phyloP scores from a whole-genome alignment of 2,113 vertebrate genomes.

The Helogale parvula region DNA sequence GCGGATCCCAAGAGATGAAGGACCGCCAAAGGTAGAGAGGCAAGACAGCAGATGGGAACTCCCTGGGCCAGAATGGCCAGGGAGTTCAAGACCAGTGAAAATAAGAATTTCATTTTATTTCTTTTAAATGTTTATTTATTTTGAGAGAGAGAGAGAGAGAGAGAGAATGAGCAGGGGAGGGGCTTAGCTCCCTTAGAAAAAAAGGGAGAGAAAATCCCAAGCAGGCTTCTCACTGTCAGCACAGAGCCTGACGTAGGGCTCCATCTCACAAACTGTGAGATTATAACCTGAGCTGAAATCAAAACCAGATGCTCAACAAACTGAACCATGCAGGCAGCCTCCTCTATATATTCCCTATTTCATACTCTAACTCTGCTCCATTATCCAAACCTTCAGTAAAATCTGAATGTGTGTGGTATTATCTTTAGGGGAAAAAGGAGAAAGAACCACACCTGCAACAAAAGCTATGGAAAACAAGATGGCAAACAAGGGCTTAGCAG shows the following conservation, averaged over 20 bases:
- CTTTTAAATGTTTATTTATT: too few species aligned
- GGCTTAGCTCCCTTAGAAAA: too few species aligned
- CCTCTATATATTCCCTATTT: neutral
- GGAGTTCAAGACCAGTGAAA: neutral
- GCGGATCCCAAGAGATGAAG: neutral
- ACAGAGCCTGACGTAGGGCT: too few species aligned
- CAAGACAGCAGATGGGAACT: neutral
- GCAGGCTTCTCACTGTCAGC: too few species aligned
- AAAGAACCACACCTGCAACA: neutral
- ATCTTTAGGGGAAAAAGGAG: neutral
- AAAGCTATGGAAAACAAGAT: neutral
- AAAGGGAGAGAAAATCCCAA: too few species aligned
- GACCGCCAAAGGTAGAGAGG: neutral
- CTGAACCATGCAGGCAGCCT: too few species aligned
- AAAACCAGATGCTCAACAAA: too few species aligned
- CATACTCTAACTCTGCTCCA: neutral
- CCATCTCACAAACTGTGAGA: too few species aligned
- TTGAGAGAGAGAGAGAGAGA: too few species aligned
- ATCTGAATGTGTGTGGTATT: neutral
- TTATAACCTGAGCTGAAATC: too few species aligned
- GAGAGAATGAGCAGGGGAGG: too few species aligned
- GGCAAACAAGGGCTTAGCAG: neutral
- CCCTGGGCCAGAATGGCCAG: neutral
- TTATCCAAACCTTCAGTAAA: neutral
- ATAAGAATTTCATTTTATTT: neutral